phyloP scores from a whole-genome alignment of 2,888 invertebrate genomes.

The Apodemia hepburni region DNA sequence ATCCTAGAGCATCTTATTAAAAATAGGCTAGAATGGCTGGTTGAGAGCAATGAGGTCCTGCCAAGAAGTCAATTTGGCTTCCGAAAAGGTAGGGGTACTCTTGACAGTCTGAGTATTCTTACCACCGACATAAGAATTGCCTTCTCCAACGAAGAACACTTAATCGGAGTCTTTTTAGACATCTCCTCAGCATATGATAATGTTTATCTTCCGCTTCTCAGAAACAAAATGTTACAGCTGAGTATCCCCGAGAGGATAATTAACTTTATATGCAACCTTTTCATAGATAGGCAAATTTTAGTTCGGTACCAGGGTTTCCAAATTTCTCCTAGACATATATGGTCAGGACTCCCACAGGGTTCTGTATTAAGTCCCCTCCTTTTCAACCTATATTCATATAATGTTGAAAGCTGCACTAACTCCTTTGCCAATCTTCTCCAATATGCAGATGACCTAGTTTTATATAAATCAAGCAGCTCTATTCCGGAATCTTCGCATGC shows the following conservation, averaged over 20 bases:
- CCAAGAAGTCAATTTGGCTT: background rate
- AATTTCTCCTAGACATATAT: background rate
- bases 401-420: background rate
- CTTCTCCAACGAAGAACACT: background rate
- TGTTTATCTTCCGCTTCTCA: background rate
- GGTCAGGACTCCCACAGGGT: slow-evolving; percentile 12
- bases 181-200: background rate
- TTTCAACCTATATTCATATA: slow-evolving; percentile 4
- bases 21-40: background rate
- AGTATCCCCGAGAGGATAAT: slow-evolving; percentile 1
- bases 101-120: background rate
- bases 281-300: background rate
- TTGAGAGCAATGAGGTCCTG: background rate
- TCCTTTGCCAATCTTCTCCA: background rate
- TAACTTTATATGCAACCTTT: background rate
- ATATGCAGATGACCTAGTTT: slow-evolving; percentile 10
- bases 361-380: slow-evolving; percentile 14
- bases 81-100: background rate
- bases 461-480: background rate
- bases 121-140: background rate
- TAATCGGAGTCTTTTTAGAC: background rate
- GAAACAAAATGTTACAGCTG: background rate
- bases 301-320: background rate
- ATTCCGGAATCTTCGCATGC: background rate
- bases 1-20: background rate